Percentiles rank a stretch among this genome's conserved stretches.
phyloP scores from a whole-genome alignment of 2,113 vertebrate species.

The Mobula hypostoma region DNA sequence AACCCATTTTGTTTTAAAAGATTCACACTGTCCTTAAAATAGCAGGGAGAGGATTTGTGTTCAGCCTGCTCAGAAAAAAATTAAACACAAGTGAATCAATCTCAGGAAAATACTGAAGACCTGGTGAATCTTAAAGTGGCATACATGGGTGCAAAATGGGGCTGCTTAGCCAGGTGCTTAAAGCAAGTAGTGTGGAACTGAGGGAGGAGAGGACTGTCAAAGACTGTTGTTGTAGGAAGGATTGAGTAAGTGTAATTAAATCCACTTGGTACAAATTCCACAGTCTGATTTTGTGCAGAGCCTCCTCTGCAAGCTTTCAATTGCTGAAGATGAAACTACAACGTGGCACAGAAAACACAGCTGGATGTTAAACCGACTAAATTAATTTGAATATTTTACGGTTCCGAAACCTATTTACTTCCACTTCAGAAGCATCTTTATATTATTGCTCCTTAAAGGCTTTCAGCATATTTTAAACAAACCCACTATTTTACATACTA shows the following conservation, averaged over 20 bases:
- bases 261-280: neutral
- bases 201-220: neutral
- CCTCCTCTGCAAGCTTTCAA: neutral
- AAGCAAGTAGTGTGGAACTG: neutral
- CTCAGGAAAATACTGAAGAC: neutral
- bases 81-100: neutral
- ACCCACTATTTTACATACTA: conserved; percentile 1
- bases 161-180: neutral
- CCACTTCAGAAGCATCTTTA: neutral
- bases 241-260: neutral
- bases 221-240: neutral
- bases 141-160: neutral
- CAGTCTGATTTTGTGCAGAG: neutral
- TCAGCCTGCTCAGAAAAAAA: neutral
- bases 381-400: conserved; percentile 34
- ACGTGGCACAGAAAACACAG: neutral
- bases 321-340: neutral
- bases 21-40: neutral
- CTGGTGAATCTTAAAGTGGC: neutral
- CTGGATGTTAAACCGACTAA: conserved; percentile 13
- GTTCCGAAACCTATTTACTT: conserved; percentile 12
- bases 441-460: conserved; percentile 13
- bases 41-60: neutral
- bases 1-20: neutral
- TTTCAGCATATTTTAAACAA: conserved; percentile 24